Conservation (phyloP, 2,888 invertebrate genomes). For the Sthenelais limicola region DNA sequence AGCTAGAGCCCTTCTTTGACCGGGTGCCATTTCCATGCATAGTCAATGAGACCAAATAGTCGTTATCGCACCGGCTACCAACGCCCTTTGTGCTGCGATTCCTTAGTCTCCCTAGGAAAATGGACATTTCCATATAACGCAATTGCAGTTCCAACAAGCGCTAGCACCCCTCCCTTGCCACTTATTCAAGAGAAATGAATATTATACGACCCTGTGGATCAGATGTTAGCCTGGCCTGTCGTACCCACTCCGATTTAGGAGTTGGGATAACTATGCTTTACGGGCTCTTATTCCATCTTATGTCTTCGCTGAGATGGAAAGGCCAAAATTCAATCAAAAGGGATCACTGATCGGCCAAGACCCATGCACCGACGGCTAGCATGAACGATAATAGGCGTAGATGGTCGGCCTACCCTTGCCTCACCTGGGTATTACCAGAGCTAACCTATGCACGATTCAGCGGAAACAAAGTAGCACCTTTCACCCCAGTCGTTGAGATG, state of each 20-base stretch:
- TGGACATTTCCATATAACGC: constrained; percentile 18
- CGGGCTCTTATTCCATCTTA: constrained; percentile 34
- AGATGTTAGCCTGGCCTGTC: constrained; percentile 13
- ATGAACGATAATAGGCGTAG: constrained; percentile 14
- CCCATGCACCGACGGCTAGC: constrained; percentile 14
- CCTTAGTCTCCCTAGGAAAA: not conserved
- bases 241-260: not conserved
- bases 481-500: too few relatives aligned
- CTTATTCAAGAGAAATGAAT: constrained; percentile 8
- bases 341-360: constrained; percentile 26
- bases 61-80: not conserved
- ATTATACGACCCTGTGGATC: constrained; percentile 28
- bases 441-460: not conserved
- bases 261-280: not conserved
- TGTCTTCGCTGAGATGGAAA: constrained; percentile 6
- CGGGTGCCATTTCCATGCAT: constrained; percentile 27
- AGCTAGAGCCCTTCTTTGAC: too few relatives aligned
- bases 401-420: not conserved
- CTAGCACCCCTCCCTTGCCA: not conserved
- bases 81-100: not conserved
- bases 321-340: constrained; percentile 35
- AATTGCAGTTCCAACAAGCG: not conserved
- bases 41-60: constrained; percentile 3
- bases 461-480: constrained; percentile 7
- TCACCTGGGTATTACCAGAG: constrained; percentile 21